Percentiles rank a stretch among this genome's conserved stretches.
These are phyloP conservation scores for Drosophila grimshawi DNA, from an alignment of 1,140 invertebrate species.

Conservation along the genomic window DNA sequence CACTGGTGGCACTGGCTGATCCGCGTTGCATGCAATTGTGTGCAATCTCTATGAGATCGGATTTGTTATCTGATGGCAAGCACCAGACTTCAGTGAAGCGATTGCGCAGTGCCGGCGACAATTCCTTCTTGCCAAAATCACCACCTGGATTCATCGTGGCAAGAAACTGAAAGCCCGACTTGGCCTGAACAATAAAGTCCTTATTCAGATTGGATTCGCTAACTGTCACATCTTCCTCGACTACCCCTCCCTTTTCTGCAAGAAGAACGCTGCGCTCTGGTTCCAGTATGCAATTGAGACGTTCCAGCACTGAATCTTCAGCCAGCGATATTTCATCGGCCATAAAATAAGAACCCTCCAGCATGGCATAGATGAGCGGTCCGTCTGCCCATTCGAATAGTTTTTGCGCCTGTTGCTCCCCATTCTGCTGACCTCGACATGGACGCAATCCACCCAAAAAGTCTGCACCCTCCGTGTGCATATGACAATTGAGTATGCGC, in stretches of 20 bases:
- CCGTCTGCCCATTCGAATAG: conserved; percentile 99
- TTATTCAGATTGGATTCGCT: conserved; percentile 65
- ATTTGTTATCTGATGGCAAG: conserved; percentile 77
- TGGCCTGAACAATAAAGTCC: conserved; percentile 89
- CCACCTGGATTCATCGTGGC: conserved; percentile 99
- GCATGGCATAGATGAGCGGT: conserved; percentile 96
- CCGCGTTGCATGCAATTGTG: conserved; percentile 65
- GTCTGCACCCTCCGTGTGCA: conserved; percentile 99
- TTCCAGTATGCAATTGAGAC: conserved; percentile 98
- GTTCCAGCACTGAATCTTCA: conserved; percentile 98
- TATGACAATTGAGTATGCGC: conserved; percentile 97
- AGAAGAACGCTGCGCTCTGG: conserved; percentile 95
- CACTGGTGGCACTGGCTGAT: background rate
- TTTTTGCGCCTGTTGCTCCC: conserved; percentile 83
- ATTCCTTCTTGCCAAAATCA: conserved; percentile 99
- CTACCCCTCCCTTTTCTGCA: conserved; percentile 92
- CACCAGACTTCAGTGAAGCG: conserved; percentile 99
- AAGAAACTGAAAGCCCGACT: conserved; percentile 94
- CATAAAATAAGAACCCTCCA: conserved; percentile 93
- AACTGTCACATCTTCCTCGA: conserved; percentile 82
- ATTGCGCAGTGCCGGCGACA: conserved; percentile 98
- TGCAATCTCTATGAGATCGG: conserved; percentile 89
- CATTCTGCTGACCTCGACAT: conserved; percentile 87
- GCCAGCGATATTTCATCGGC: conserved; percentile 99
- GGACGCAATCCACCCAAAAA: conserved; percentile 98